These are phyloP conservation scores for Pelobates fuscus DNA, from an alignment of 2,113 vertebrate genomes.

Conservation along the genomic window DNA sequence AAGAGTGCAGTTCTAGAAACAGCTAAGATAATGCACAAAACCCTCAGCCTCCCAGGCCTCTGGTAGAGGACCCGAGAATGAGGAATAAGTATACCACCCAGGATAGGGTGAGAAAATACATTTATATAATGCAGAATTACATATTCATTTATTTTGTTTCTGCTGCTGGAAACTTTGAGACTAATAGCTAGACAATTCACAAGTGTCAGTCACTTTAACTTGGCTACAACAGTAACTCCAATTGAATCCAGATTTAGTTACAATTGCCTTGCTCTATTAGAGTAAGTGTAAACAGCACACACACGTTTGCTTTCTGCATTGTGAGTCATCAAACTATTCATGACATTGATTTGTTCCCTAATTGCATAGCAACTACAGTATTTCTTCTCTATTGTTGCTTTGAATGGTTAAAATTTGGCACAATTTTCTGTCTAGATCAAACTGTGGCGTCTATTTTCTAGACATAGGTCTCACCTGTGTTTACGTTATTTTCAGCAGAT, in stretches of 20 bases:
- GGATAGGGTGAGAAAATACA: too few relatives aligned
- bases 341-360: background rate
- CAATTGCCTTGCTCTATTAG: background rate
- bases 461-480: background rate
- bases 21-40: too few relatives aligned
- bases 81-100: too few relatives aligned
- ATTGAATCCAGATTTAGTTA: background rate
- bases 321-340: slow-evolving; percentile 1
- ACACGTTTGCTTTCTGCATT: background rate
- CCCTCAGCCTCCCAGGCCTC: too few relatives aligned
- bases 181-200: too few relatives aligned
- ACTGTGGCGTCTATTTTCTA: background rate
- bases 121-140: too few relatives aligned
- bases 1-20: too few relatives aligned
- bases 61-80: too few relatives aligned
- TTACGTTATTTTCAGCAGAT: background rate
- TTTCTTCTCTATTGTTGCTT: background rate
- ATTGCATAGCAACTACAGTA: slow-evolving; percentile 6
- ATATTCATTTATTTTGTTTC: too few relatives aligned
- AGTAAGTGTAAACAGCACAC: background rate
- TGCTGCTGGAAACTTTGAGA: too few relatives aligned
- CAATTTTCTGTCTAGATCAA: background rate
- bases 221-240: background rate
- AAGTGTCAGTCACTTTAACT: background rate
- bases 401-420: background rate